Base-by-base conservation (phyloP, 2,888 invertebrate genomes). In the Melangyna quadrimaculata region DNA sequence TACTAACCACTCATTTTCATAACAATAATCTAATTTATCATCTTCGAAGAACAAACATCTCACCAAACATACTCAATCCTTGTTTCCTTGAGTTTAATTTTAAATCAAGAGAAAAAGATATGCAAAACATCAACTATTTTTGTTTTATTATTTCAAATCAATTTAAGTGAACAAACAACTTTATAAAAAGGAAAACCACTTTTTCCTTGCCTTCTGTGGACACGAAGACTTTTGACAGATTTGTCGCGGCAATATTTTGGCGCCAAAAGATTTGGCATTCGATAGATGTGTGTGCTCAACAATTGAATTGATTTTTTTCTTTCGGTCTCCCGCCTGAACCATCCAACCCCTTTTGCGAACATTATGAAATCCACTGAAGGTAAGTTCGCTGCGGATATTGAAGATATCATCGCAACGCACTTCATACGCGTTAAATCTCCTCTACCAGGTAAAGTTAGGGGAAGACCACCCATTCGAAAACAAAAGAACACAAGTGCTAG, bases 221-320 rank as follows among this genome's bases (percentile, higher is more conserved):
- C 48, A 12, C 45, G 37, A 22, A 40, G 0, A 29, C 45, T 37
- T 81, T 57, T 86, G 86, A 86, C 86, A 86, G 73, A 29, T 80
- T 32, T 10, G n/a, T 8, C 10, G 65, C 48, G 29, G 32, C 4
- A 61, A 8, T 3, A 9, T 65, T 86, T 86, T 81, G 86, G 86
- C 86, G 81, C 86, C 86, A 86, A 83, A 86, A 35, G 12, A 32
- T 77, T 73, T 77, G 73, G 77, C 81, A 86, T 73, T 43, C 72
- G 81, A 74, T 80, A 81, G 70, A 86, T 86, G 86, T 57, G 86
- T 55, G 72, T 40, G 75, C 29, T 57, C 45, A 75, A 61, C 48
- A 71, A 67, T 71, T 69, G 65, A 61, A 84, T 74, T 59, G 65
- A 57, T 71, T 84, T 84, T 84, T 75, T 71, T 19, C 51, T 57